Percentiles rank a stretch among this genome's conserved stretches.
These are phyloP conservation scores for Dicrostonyx torquatus DNA, from an alignment of 2,797 vertebrate genomes.

Conservation along the genomic window DNA sequence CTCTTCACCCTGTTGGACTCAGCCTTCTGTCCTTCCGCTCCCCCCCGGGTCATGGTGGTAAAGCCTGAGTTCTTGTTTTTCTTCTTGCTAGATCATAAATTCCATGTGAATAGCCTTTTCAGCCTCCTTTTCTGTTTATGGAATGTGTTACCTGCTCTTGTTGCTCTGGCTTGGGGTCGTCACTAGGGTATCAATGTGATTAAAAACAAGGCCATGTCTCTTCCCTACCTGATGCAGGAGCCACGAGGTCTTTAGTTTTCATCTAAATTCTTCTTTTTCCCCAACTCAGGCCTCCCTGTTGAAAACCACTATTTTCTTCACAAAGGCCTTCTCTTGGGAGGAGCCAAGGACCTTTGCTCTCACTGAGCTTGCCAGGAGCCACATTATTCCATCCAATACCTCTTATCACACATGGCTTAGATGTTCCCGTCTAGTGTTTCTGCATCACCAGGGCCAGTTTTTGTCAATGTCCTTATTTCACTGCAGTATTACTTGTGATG, in stretches of 20 bases:
- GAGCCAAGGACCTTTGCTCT: neutral
- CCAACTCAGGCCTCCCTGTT: neutral
- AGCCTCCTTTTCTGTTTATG: neutral
- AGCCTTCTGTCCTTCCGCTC: neutral
- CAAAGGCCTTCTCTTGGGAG: neutral
- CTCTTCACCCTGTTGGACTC: neutral
- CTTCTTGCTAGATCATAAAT: neutral
- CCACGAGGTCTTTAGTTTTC: neutral
- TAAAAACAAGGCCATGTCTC: neutral
- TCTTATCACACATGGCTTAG: slow-evolving; percentile 39
- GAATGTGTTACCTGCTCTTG: neutral
- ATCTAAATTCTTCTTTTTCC: neutral
- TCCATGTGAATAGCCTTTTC: neutral
- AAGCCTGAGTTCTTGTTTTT: neutral
- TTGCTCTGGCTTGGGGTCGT: neutral
- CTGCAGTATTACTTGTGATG: neutral
- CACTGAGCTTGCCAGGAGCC: neutral
- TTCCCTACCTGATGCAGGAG: neutral
- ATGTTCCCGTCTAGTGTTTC: slow-evolving; percentile 58
- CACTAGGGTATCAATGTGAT: neutral
- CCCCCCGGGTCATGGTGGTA: too few species aligned
- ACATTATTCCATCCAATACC: slow-evolving; percentile 17
- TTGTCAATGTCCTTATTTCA: slow-evolving; percentile 49
- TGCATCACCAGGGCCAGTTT: neutral
- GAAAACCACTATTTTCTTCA: neutral